Base-by-base conservation (phyloP, 2,888 invertebrate genomes). In the Ophioninae sp. region DNA sequence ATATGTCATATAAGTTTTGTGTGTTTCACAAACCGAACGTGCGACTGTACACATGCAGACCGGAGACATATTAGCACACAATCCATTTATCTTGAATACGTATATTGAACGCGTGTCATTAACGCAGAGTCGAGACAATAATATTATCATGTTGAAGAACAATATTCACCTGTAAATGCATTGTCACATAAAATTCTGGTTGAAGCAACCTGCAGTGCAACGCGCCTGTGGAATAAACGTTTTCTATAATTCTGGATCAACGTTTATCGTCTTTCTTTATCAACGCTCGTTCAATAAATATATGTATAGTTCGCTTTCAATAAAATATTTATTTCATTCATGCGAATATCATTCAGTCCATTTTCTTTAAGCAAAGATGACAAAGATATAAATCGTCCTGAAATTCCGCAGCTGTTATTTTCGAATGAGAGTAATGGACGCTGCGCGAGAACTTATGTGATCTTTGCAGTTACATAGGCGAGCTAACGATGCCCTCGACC, bases 211-310 rank as follows among this genome's bases (percentile, higher is more conserved):
- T 72, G 75, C 72, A 84, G 81, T 83, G 73, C 74, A 79, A 88
- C 88, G 86, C 88, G 87, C 87, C 86, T 87, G 89, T 86, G 83
- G 87, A 89, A 89, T 89, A 83, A 87, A 81, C 79, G 77, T 81
- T 78, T 67, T 77, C 20, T 20, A n/a, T 50, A 17, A 70, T 21
- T 64, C 13, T 30, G 77, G 56, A 82, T 78, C 85, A 85, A 87
- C 83, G 85, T 85, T 85, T 85, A 37, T 30, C 64, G 13, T n/a
- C 7, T 8, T 68, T 67, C 6, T 30, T 37, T 7, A 23, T 13
- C 7, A 30, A 30, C 30, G 8, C 13, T 57, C 65, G 2, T 65
- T 13, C 6, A 44, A 10, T 7, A 21, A 7, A 20, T 6, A 7
- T 21, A 39, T 7, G n/a, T 30, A 30, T 30, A 1, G 30, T 30